A percentile compares a stretch with the other conserved stretches of the same genome.
Conservation (phyloP, 2,888 invertebrate species). For the Periphyllus acericola region DNA sequence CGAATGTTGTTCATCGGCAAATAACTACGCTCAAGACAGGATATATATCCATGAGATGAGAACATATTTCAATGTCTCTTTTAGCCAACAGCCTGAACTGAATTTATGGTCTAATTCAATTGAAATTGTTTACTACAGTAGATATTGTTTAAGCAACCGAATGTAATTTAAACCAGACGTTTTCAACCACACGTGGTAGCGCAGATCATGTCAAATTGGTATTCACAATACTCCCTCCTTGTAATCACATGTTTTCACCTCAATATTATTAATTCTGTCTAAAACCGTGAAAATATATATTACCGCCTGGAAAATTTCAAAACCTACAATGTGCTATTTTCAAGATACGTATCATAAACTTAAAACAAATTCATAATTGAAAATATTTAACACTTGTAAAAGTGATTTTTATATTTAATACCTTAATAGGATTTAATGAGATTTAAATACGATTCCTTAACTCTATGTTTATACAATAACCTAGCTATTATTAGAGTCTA, state of each 20-base stretch:
- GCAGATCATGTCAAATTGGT: not conserved
- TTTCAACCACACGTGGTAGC: not conserved
- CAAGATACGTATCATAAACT: too few species aligned
- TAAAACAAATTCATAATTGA: too few species aligned
- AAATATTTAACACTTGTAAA: too few species aligned
- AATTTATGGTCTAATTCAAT: slow-evolving; percentile 23
- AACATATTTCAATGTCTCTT: not conserved
- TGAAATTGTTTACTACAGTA: slow-evolving; percentile 5
- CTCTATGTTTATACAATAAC: too few species aligned
- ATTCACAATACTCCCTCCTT: not conserved
- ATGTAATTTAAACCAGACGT: slow-evolving; percentile 21
- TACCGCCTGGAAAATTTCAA: not conserved
- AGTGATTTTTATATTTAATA: too few species aligned
- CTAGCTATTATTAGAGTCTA: too few species aligned
- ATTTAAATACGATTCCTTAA: too few species aligned
- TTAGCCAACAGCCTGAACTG: not conserved
- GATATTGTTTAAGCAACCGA: slow-evolving; percentile 2
- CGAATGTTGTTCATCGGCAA: not conserved
- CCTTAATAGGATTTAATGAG: too few species aligned
- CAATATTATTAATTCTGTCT: not conserved
- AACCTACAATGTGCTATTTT: not conserved
- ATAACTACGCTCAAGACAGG: not conserved
- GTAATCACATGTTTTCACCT: slow-evolving; percentile 25
- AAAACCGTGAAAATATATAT: not conserved
- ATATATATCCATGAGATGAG: not conserved